These are phyloP conservation scores for Ictalurus furcatus DNA, from an alignment of 2,113 vertebrate genomes.

Conservation along the genomic window DNA sequence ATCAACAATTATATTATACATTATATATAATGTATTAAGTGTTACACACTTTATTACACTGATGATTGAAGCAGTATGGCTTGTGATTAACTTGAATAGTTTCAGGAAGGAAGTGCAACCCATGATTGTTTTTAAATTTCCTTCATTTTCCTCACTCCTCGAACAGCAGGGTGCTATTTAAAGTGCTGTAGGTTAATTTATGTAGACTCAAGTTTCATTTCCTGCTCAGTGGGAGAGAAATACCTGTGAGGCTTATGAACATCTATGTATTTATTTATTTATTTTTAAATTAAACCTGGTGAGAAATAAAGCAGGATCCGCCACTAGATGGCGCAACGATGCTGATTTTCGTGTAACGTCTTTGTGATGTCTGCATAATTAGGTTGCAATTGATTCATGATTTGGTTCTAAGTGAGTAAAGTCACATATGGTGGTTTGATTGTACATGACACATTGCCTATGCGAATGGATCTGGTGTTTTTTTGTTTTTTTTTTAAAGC, in stretches of 20 bases:
- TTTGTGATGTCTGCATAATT: neutral
- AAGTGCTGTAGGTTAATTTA: neutral
- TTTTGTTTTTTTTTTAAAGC: too few species aligned
- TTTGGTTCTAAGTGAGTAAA: neutral
- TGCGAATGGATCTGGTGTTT: neutral
- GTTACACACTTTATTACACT: neutral
- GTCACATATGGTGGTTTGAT: neutral
- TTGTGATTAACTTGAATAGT: neutral
- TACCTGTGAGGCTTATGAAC: neutral
- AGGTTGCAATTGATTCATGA: neutral
- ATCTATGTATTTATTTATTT: neutral
- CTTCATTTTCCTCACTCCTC: neutral
- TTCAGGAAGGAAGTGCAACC: neutral
- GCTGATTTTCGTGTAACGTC: neutral
- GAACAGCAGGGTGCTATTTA: neutral
- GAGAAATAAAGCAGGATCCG: neutral
- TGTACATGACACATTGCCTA: neutral
- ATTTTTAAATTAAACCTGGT: too few species aligned
- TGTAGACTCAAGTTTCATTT: neutral
- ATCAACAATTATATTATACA: neutral
- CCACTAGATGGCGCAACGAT: conserved; percentile 37
- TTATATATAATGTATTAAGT: too few species aligned
- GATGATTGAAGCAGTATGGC: neutral
- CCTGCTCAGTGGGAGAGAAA: neutral
- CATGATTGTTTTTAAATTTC: neutral